Percentiles rank a stretch among this genome's conserved stretches.
Evolutionary conservation across 2,888 invertebrate species (phyloP).

Genomic region (Polymixis flavicincta): DNA sequence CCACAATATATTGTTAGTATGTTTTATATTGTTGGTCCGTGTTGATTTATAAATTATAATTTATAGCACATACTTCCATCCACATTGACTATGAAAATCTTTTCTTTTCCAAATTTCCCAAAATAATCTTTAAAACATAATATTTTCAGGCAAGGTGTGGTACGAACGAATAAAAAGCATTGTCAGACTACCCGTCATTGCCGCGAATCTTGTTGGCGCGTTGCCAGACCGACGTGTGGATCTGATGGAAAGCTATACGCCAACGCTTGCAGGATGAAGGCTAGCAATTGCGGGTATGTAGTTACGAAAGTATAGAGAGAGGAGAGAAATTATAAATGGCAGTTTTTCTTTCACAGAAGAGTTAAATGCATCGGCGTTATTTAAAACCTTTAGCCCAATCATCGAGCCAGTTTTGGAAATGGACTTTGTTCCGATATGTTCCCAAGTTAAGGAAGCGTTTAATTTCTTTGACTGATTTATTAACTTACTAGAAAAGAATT

Average conservation of each 20-base stretch:
- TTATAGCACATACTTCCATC: neutral
- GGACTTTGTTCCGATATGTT: no score
- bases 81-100: neutral
- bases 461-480: neutral
- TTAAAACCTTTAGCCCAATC: neutral
- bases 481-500: neutral
- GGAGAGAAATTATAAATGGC: neutral
- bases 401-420: neutral
- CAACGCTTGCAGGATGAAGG: constrained; percentile 97
- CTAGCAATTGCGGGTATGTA: constrained; percentile 96
- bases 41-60: no score
- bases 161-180: constrained; percentile 96
- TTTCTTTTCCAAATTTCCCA: neutral
- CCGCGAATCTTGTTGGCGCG: constrained; percentile 97
- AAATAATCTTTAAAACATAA: neutral
- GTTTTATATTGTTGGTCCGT: no score
- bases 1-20: no score
- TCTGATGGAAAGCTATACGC: constrained; percentile 97
- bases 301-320: neutral
- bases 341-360: neutral
- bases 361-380: neutral
- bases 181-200: constrained; percentile 98
- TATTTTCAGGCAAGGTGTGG: constrained; percentile 94
- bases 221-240: constrained; percentile 96
- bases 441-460: neutral